Evolutionary conservation across 35 echinoderm and acorn worm genomes (phyloP), one percentile per base, ranked within the genome.

Genomic region (Antedon bifida): DNA sequence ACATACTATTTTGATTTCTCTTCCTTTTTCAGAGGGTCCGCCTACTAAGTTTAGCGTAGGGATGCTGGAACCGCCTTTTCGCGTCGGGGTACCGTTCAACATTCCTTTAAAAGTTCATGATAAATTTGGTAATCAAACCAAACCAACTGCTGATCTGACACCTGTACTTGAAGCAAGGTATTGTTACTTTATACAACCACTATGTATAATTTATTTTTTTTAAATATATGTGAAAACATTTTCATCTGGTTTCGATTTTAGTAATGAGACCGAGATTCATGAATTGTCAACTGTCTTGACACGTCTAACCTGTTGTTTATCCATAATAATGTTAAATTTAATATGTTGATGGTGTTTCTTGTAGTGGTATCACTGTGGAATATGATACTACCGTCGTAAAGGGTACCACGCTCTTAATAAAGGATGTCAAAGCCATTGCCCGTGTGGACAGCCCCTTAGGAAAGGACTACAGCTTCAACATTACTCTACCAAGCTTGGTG

Each of bases 91-190:
- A 4, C 94, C 94, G 0, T 97, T 97, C 78, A 84, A 81, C 33
- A 97, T 97, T 34, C 94, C 94, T 21, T 82, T 97, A 1, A 74
- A 97, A 30, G 87, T 97, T 4, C 87, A 89, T 78, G 94, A 97
- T 85, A 86, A 88, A 80, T 97, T 90, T 76, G 86, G 84, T 17
- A 85, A 97, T 78, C 78, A 45, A 11, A 87, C 90, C 74, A 92
- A 90, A 38, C 90, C 94, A 33, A 82, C 85, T 13, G 10, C 51
- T 14, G 31, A 81, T 44, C 56, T 92, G 21, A 87, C 81, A 36
- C 94, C 94, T 14, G 19, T 78, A 3, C 80, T 97, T 11, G 87
- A 90, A 80, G 94, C 94, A 84, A 87, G 73, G 90, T 92, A 84
- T n/a, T n/a, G n/a, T n/a, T n/a, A 88, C 73, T 46, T 9, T 36